Evolutionary conservation across 2,113 vertebrate species (phyloP).

Genomic region (Scophthalmus maximus): DNA sequence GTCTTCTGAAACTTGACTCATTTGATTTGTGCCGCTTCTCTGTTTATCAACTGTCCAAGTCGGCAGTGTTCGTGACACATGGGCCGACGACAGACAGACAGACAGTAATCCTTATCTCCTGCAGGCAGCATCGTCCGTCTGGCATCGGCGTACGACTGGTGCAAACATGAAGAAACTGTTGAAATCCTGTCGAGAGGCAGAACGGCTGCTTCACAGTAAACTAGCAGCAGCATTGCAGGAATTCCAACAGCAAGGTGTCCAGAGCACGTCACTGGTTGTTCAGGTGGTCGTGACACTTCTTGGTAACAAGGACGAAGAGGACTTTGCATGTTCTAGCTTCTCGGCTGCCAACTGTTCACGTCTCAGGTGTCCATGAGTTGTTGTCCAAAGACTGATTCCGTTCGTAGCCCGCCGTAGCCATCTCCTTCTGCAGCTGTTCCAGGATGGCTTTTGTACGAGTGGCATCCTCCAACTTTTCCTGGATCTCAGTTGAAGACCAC

Average conservation of each 20-base stretch:
- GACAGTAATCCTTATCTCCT: conserved; percentile 16
- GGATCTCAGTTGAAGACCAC: no score
- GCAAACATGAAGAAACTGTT: not conserved
- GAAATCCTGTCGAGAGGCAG: not conserved
- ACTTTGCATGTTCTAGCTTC: not conserved
- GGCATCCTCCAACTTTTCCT: no score
- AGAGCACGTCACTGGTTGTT: not conserved
- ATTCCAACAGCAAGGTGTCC: not conserved
- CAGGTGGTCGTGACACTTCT: not conserved
- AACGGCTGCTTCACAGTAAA: not conserved
- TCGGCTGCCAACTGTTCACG: not conserved
- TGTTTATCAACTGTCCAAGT: not conserved
- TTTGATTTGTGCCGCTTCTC: not conserved
- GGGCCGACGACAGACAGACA: not conserved
- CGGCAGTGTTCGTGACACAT: not conserved
- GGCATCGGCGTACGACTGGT: not conserved
- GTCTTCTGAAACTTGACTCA: not conserved
- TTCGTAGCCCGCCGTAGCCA: no score
- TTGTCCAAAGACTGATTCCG: no score
- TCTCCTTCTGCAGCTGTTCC: no score
- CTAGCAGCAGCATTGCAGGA: not conserved
- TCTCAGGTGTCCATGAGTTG: no score
- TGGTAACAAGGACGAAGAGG: not conserved
- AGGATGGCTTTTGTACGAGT: no score
- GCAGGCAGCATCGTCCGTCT: conserved; percentile 25